Evolutionary conservation across 2,888 invertebrate species (phyloP).

Genomic region (Emmelina monodactyla): DNA sequence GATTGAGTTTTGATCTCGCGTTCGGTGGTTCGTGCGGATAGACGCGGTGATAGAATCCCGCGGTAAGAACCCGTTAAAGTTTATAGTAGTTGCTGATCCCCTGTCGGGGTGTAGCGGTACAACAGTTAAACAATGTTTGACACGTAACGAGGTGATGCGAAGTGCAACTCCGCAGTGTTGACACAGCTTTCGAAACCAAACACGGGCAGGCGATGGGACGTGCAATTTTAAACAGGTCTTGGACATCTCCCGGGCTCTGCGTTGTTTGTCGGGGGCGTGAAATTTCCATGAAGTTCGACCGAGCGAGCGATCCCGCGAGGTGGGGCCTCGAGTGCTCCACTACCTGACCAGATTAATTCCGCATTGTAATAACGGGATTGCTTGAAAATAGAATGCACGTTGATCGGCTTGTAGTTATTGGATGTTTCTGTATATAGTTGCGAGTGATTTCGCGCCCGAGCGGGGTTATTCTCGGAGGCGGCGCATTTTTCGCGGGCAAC

Average conservation of each 20-base stretch:
- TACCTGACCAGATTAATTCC: no score
- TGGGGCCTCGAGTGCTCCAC: slow-evolving; percentile 20
- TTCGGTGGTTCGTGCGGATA: no score
- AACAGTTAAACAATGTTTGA: slow-evolving; percentile 48
- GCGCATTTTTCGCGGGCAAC: slow-evolving; percentile 51
- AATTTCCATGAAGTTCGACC: slow-evolving; percentile 40
- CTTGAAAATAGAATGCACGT: no score
- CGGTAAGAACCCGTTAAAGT: no score
- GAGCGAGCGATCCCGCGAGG: slow-evolving; percentile 20
- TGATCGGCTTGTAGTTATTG: no score
- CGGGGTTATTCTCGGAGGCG: slow-evolving; percentile 23
- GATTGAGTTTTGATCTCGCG: no score
- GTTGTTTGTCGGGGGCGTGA: slow-evolving; percentile 26
- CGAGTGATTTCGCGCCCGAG: no score
- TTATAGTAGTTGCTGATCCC: no score
- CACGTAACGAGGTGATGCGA: slow-evolving; percentile 46
- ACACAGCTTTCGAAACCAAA: slow-evolving; percentile 33
- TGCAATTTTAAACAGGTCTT: slow-evolving; percentile 52
- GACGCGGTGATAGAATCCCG: no score
- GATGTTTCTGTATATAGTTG: no score
- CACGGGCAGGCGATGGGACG: slow-evolving; percentile 36
- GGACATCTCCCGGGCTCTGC: slow-evolving; percentile 21
- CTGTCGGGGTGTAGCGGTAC: slow-evolving; percentile 43
- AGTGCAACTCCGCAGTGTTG: slow-evolving; percentile 42
- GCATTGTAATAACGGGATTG: no score